phyloP scores from a whole-genome alignment of 2,888 invertebrate species.

The Troides aeacus region DNA sequence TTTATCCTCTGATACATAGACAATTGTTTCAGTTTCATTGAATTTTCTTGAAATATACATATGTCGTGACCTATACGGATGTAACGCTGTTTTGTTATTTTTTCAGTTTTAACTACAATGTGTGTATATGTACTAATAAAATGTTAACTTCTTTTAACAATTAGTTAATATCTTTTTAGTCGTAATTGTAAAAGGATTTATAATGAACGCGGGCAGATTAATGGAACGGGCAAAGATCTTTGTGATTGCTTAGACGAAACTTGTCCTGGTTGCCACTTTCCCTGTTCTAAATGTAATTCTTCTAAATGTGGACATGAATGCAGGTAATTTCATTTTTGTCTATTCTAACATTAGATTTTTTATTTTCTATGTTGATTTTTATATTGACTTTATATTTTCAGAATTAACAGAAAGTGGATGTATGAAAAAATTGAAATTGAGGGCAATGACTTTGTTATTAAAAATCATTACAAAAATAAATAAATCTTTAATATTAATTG shows the following conservation, averaged over 20 bases:
- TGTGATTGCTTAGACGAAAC: slow-evolving; percentile 90
- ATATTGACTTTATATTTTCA: slow-evolving; percentile 54
- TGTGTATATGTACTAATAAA: no score
- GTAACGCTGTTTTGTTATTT: no score
- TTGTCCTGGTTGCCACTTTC: slow-evolving; percentile 93
- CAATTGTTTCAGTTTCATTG: no score
- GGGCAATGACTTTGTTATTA: slow-evolving; percentile 85
- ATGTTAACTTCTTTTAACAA: background rate
- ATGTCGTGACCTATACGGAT: no score
- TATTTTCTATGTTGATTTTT: background rate
- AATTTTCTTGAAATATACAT: no score
- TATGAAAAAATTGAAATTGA: slow-evolving; percentile 89
- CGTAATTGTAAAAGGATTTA: slow-evolving; percentile 81
- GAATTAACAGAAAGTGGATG: slow-evolving; percentile 87
- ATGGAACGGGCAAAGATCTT: slow-evolving; percentile 83
- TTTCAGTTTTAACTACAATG: no score
- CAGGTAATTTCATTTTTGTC: slow-evolving; percentile 63
- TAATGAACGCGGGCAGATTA: slow-evolving; percentile 85
- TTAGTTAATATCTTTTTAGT: slow-evolving; percentile 45
- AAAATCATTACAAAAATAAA: slow-evolving; percentile 76
- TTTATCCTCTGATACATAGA: no score
- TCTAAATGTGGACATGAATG: slow-evolving; percentile 90
- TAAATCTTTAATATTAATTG: slow-evolving; percentile 41
- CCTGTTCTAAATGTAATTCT: slow-evolving; percentile 86
- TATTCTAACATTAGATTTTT: background rate